Percentiles rank a stretch among this genome's conserved stretches.
These are phyloP conservation scores for Sinocyclocheilus rhinocerous DNA, from an alignment of 2,113 vertebrate genomes.

Conservation along the genomic window DNA sequence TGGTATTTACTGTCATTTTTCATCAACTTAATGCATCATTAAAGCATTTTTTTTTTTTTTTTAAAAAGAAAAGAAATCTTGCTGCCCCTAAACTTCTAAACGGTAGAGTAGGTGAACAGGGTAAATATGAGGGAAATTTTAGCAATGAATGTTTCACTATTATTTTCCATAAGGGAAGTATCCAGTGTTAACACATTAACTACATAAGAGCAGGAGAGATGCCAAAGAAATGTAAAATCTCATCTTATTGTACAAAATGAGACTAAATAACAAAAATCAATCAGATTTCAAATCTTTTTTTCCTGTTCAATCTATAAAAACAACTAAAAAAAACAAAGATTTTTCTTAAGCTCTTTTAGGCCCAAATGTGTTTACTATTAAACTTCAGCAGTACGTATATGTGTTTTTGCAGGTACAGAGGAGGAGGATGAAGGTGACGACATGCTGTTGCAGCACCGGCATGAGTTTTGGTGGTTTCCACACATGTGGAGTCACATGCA, in stretches of 20 bases:
- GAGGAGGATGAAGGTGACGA: conserved; percentile 95
- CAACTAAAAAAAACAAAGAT: background rate
- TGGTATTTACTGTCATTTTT: too few relatives aligned
- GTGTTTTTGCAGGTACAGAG: conserved; percentile 82
- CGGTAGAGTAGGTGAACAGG: too few relatives aligned
- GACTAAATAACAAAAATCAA: background rate
- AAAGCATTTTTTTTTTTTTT: too few relatives aligned
- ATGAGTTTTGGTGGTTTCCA: conserved; percentile 98
- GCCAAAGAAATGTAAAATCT: too few relatives aligned
- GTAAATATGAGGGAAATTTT: too few relatives aligned
- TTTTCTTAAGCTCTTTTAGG: background rate
- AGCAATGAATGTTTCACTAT: too few relatives aligned
- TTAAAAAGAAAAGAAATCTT: background rate
- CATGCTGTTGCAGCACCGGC: conserved; percentile 91
- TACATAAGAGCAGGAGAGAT: too few relatives aligned
- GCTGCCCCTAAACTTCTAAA: background rate
- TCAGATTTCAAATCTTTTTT: background rate
- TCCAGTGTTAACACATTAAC: too few relatives aligned
- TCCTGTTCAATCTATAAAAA: background rate
- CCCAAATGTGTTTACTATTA: background rate
- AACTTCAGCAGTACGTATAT: conserved; percentile 66
- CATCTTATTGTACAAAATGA: background rate
- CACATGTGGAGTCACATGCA: conserved; percentile 99
- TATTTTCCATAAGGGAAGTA: too few relatives aligned
- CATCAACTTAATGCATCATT: too few relatives aligned